These are phyloP conservation scores for Styela clava DNA, from an alignment of 23 tunicate species.

Conservation along the genomic window DNA sequence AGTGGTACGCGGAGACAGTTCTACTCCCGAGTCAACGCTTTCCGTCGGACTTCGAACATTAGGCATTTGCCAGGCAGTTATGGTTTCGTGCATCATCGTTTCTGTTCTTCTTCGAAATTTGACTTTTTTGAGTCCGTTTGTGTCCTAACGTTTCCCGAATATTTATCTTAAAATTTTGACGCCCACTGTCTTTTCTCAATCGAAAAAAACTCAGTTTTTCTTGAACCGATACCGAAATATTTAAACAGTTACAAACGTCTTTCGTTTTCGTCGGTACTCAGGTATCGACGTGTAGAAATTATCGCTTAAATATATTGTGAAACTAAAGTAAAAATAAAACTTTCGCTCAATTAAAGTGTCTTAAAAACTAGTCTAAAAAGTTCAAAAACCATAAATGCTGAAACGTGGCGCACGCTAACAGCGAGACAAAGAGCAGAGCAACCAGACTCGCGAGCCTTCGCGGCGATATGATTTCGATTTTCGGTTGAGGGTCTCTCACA, in stretches of 20 bases:
- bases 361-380: no score
- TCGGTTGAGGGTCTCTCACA: background rate
- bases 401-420: background rate
- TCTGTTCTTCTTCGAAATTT: background rate
- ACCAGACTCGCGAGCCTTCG: background rate
- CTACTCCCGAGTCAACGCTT: conserved; percentile 31
- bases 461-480: background rate
- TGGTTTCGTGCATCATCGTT: background rate
- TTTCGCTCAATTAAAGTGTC: no score
- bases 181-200: background rate
- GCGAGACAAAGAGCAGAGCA: no score
- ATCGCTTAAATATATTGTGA: no score
- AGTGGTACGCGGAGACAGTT: background rate
- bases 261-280: background rate
- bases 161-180: no score
- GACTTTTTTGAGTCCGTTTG: background rate
- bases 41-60: conserved; percentile 17
- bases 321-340: no score
- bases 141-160: background rate
- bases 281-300: no score
- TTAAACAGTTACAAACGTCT: background rate
- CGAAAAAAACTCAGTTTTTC: background rate
- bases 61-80: background rate
- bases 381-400: no score
- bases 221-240: background rate